phyloP scores from a whole-genome alignment of 2,113 vertebrate genomes.

The Ailuropoda melanoleuca region DNA sequence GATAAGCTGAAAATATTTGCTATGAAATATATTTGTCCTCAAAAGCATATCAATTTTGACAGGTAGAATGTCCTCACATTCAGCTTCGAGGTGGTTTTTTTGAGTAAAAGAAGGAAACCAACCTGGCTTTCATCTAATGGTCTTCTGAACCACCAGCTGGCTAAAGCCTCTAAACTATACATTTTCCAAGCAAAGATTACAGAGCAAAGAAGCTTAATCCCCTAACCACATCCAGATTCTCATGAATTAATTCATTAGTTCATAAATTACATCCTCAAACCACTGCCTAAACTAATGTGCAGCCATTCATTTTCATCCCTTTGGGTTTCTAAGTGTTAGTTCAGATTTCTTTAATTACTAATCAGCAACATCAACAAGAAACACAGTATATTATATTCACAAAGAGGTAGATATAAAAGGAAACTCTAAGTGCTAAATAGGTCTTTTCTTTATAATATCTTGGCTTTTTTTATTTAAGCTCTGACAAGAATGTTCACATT shows the following conservation, averaged over 20 bases:
- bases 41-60: constrained; percentile 63
- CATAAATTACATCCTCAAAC: constrained; percentile 81
- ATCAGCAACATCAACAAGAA: constrained; percentile 64
- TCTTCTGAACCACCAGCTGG: constrained; percentile 73
- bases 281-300: constrained; percentile 71
- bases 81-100: constrained; percentile 56
- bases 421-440: neutral
- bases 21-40: constrained; percentile 32
- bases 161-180: constrained; percentile 74
- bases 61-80: constrained; percentile 61
- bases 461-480: neutral
- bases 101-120: constrained; percentile 60
- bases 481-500: neutral
- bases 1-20: constrained; percentile 41
- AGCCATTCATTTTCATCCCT: constrained; percentile 70
- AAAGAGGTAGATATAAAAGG: neutral
- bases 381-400: neutral
- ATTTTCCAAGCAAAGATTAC: constrained; percentile 78
- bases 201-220: constrained; percentile 76
- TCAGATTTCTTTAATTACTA: constrained; percentile 76
- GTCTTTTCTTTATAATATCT: neutral
- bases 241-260: constrained; percentile 85
- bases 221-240: constrained; percentile 80
- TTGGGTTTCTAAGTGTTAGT: constrained; percentile 57
- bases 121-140: constrained; percentile 50